phyloP scores from a whole-genome alignment of 2,888 invertebrate genomes.

The Eilema sororculum region DNA sequence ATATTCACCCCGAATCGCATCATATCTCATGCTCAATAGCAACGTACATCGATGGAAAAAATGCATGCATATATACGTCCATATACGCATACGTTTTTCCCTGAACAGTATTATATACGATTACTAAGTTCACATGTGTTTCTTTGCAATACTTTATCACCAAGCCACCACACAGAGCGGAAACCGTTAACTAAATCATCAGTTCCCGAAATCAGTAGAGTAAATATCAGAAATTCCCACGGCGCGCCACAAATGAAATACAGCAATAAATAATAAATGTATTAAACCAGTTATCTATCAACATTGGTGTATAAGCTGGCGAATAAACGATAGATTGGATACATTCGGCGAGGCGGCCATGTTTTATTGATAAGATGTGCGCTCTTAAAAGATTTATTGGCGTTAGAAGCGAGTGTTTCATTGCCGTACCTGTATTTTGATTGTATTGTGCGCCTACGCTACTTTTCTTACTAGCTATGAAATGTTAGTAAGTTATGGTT shows the following conservation, averaged over 20 bases:
- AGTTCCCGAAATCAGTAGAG: not conserved
- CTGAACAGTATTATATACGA: no score
- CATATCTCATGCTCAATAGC: no score
- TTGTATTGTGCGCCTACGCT: not conserved
- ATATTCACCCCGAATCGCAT: no score
- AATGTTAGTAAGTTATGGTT: not conserved
- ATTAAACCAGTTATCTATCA: slow-evolving; percentile 45
- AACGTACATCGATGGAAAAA: no score
- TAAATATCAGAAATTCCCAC: slow-evolving; percentile 7
- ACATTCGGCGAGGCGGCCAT: slow-evolving; percentile 49
- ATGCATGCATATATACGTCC: no score
- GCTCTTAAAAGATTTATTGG: slow-evolving; percentile 58
- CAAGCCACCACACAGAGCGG: no score
- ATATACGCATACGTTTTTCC: no score
- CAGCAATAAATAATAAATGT: slow-evolving; percentile 46
- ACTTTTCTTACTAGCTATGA: not conserved
- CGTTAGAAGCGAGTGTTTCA: slow-evolving; percentile 27
- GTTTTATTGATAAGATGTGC: slow-evolving; percentile 64
- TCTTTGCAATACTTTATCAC: not conserved
- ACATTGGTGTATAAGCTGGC: slow-evolving; percentile 37
- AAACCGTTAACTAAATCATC: not conserved
- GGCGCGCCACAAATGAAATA: slow-evolving; percentile 28
- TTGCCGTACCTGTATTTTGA: slow-evolving; percentile 6
- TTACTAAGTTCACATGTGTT: not conserved
- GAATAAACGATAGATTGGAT: slow-evolving; percentile 49